These are phyloP conservation scores for Eudemis profundana DNA, from an alignment of 2,888 invertebrate genomes.

Conservation along the genomic window DNA sequence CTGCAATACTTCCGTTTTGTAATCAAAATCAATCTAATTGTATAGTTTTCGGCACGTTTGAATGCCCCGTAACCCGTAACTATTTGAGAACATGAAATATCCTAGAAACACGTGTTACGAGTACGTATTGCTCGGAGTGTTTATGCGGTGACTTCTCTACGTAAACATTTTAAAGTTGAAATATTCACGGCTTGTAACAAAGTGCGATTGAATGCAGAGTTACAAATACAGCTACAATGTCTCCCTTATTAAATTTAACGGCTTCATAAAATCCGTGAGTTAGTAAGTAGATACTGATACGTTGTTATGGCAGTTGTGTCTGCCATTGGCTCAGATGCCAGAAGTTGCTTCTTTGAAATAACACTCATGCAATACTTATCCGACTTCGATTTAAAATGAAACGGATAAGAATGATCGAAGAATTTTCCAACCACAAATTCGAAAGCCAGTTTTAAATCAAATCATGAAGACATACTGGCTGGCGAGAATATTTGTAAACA, in stretches of 20 bases:
- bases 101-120: conserved; percentile 47
- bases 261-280: conserved; percentile 36
- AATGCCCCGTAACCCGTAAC: conserved; percentile 20
- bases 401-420: conserved; percentile 4
- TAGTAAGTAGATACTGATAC: conserved; percentile 35
- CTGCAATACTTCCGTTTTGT: background rate
- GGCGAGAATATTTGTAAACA: conserved; percentile 38
- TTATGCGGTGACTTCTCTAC: conserved; percentile 46
- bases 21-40: conserved; percentile 21
- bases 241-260: conserved; percentile 39
- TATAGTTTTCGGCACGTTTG: conserved; percentile 17
- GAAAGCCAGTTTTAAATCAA: conserved; percentile 13
- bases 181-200: conserved; percentile 35
- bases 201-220: conserved; percentile 33
- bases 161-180: conserved; percentile 46
- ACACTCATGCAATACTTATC: background rate
- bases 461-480: conserved; percentile 18
- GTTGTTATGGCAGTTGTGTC: conserved; percentile 35
- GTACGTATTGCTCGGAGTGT: conserved; percentile 46
- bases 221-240: conserved; percentile 28
- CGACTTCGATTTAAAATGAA: conserved; percentile 8
- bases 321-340: conserved; percentile 1
- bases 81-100: conserved; percentile 43
- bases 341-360: conserved; percentile 16
- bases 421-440: background rate